Percentiles rank a stretch among this genome's conserved stretches.
Conservation (phyloP, 2,888 invertebrate genomes). For the Stenchaetothrips biformis region DNA sequence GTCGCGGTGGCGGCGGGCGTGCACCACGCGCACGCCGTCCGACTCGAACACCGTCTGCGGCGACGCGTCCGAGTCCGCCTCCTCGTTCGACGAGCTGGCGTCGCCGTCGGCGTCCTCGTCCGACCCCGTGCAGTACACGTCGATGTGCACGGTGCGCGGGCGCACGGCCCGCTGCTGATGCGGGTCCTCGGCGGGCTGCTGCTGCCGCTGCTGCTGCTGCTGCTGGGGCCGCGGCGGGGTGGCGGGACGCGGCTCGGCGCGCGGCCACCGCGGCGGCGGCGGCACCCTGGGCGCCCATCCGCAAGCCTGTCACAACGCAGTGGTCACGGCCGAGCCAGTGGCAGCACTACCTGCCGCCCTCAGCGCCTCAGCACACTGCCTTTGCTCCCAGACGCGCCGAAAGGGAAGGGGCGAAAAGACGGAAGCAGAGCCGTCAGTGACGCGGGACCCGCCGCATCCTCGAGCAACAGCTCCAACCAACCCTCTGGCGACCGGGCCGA, state of each 20-base stretch:
- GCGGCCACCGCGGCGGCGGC: constrained; percentile 39
- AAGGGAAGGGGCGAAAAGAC: no score
- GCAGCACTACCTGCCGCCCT: no score
- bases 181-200: constrained; percentile 35
- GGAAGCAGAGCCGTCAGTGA: no score
- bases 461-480: no score
- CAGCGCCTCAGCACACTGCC: neutral
- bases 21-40: constrained; percentile 56
- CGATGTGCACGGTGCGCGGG: constrained; percentile 63
- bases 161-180: constrained; percentile 45
- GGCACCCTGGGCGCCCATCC: neutral
- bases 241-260: constrained; percentile 32
- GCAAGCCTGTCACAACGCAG: neutral
- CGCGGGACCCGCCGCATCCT: no score
- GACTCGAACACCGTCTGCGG: constrained; percentile 63
- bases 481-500: no score
- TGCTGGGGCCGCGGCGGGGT: constrained; percentile 34
- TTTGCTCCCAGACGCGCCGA: no score
- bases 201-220: constrained; percentile 40
- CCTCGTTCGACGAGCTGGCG: constrained; percentile 45
- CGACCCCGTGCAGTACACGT: constrained; percentile 69
- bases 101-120: constrained; percentile 46
- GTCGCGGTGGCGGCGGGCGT: constrained; percentile 46
- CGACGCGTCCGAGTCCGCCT: constrained; percentile 51
- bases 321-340: no score